Evolutionary conservation across 2,797 vertebrate species (phyloP).

Genomic region (Sebastes cheni): DNA sequence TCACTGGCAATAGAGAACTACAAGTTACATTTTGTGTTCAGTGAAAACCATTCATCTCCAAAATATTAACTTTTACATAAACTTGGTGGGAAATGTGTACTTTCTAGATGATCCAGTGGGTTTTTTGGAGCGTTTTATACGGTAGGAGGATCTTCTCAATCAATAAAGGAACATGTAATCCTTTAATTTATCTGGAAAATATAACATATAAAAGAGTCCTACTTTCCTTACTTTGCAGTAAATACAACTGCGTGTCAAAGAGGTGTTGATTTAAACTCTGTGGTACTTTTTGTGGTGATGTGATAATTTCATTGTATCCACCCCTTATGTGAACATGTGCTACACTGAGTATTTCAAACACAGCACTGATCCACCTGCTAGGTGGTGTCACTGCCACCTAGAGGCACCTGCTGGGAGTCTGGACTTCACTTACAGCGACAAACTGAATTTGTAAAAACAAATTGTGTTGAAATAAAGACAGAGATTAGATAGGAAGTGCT

Average conservation of each 20-base stretch:
- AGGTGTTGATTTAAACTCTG: not conserved
- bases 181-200: not conserved
- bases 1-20: not conserved
- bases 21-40: not conserved
- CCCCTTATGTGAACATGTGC: not conserved
- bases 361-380: not conserved
- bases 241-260: not conserved
- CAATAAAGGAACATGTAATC: not conserved
- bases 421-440: not conserved
- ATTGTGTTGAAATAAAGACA: not conserved
- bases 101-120: not conserved
- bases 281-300: not conserved
- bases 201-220: not conserved
- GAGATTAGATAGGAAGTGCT: not conserved
- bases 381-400: conserved; percentile 12
- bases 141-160: not conserved
- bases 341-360: not conserved
- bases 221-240: not conserved
- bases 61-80: not conserved
- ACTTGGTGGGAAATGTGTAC: not conserved
- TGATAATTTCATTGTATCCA: not conserved
- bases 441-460: not conserved
- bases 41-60: not conserved
- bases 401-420: not conserved
- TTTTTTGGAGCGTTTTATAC: not conserved